Evolutionary conservation across 2,888 invertebrate genomes (phyloP).

Genomic region (Pollenia angustigena): DNA sequence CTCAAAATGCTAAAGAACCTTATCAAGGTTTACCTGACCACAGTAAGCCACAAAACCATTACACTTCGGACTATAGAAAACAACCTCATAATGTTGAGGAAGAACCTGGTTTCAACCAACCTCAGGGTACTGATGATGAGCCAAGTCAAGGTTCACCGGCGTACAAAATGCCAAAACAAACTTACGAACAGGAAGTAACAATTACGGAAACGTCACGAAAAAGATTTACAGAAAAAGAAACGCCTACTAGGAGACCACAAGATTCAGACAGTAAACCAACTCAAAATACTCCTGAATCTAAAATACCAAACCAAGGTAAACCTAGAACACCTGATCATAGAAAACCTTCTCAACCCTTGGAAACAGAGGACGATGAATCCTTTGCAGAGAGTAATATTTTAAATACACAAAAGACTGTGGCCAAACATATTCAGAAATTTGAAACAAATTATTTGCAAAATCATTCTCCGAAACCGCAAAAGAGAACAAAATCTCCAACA

Average conservation of each 20-base stretch:
- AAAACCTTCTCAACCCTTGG: neutral
- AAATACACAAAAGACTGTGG: conserved; percentile 40
- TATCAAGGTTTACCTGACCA: neutral
- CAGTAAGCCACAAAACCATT: neutral
- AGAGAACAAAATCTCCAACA: neutral
- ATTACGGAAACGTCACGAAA: neutral
- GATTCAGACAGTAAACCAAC: neutral
- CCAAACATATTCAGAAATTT: conserved; percentile 55
- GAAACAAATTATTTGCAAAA: conserved; percentile 33
- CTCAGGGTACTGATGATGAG: neutral
- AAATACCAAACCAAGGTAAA: neutral
- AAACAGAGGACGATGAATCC: conserved; percentile 37
- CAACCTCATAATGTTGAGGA: neutral
- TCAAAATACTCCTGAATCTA: neutral
- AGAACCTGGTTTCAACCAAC: neutral
- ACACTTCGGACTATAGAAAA: neutral
- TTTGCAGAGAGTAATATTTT: conserved; percentile 18
- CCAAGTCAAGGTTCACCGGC: neutral
- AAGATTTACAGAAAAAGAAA: neutral
- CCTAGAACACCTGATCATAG: neutral
- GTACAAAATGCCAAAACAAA: neutral
- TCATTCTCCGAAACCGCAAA: conserved; percentile 29
- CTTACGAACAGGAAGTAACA: neutral
- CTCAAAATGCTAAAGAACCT: neutral
- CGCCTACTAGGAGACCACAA: neutral